Base-by-base conservation (phyloP, 2,797 vertebrate species). In the Sebastes umbrosus region DNA sequence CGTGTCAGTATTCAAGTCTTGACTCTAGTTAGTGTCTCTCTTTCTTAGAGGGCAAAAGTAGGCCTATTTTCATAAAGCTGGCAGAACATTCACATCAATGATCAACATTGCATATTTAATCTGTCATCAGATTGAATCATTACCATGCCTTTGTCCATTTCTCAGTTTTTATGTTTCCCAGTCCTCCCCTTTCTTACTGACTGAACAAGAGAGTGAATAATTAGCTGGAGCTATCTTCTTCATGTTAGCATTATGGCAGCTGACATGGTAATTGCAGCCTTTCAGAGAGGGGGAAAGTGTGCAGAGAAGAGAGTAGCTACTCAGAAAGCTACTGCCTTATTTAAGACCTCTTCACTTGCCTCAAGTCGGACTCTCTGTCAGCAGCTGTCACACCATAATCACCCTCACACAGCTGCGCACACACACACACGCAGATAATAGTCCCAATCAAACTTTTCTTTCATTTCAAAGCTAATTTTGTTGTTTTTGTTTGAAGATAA, bases 241-340 rank as follows among this genome's bases (percentile, higher is more conserved):
- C 84, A 57, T 78, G 86, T 90, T 92, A 83, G 83, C 83, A 66
- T 81, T 83, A 74, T 67, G 79, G 89, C 87, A 87, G 83, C 89
- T 92, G 92, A 94, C 90, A 74, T 62, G 46, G 87, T 93, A 94
- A 95, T 95, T 93, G 88, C 87, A 90, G 84, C 88, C 84, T 92
- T 90, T 93, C 93, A 85, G 68, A 85, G 73, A 75, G 68, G 63
- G 69, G 76, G 81, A 88, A 80, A 83, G 82, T 59, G 81, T 83
- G 76, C 59, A 10, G 78, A 80, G 84, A 85, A 69, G 79, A 86
- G 82, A 36, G 68, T 25, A 87, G 84, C 81, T 87, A 73, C 87
- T 92, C 82, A 75, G 77, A 90, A 83, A 84, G 73, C 86, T 83
- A 74, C 86, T 88, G 85, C 86, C 76, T 90, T 90, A 86, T 92